Evolutionary conservation across 2,888 invertebrate genomes (phyloP).

Genomic region (Lasioglossum leucozonium): DNA sequence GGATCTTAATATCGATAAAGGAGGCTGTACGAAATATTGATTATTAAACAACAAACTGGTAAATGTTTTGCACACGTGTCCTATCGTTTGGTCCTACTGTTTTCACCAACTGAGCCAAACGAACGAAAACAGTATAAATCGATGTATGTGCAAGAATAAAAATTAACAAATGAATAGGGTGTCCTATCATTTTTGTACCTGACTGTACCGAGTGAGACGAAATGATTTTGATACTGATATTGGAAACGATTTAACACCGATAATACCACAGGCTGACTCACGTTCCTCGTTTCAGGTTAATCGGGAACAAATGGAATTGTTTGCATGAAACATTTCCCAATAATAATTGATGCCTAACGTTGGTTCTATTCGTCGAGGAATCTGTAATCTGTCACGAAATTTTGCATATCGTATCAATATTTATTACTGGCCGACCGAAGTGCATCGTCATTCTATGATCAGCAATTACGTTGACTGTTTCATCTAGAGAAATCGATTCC

Average conservation of each 20-base stretch:
- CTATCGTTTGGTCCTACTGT: background rate
- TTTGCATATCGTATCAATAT: background rate
- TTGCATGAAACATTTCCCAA: background rate
- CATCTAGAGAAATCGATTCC: background rate
- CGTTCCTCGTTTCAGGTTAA: constrained; percentile 1
- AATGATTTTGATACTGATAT: constrained; percentile 26
- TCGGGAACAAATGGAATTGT: constrained; percentile 6
- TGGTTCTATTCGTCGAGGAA: background rate
- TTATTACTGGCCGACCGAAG: constrained; percentile 15
- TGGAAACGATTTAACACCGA: constrained; percentile 34
- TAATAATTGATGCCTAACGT: background rate
- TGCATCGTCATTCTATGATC: constrained; percentile 29
- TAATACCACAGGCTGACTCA: constrained; percentile 30
- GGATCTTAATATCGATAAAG: background rate
- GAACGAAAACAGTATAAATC: background rate
- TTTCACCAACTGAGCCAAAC: background rate
- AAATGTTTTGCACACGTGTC: background rate
- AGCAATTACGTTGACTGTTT: background rate
- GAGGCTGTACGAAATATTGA: background rate
- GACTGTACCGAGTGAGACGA: constrained; percentile 35
- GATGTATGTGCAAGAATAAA: background rate
- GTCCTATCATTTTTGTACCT: background rate
- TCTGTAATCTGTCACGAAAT: background rate
- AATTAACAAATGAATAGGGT: background rate
- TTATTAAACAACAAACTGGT: background rate